phyloP scores from a whole-genome alignment of 2,113 vertebrate genomes.

The Thalassarche chlororhynchos region DNA sequence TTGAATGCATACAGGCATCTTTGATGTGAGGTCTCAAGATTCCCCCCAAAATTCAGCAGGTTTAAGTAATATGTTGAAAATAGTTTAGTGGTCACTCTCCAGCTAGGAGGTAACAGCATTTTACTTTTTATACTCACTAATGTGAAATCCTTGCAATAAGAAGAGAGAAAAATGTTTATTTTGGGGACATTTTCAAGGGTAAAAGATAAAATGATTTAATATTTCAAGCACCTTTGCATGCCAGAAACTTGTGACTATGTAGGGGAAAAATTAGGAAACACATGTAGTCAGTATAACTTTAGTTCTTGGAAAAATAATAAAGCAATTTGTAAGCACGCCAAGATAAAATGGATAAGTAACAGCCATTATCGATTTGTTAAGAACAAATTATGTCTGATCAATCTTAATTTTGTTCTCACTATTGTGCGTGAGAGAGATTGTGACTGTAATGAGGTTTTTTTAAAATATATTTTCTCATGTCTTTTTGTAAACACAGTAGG shows the following conservation, averaged over 20 bases:
- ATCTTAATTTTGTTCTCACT: neutral
- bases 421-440: neutral
- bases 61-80: neutral
- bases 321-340: neutral
- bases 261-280: neutral
- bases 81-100: neutral
- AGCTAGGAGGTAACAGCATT: neutral
- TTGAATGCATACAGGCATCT: neutral
- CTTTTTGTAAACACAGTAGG: neutral
- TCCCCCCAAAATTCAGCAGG: neutral
- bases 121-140: neutral
- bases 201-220: neutral
- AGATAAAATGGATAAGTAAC: neutral
- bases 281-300: neutral
- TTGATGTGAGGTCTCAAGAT: neutral
- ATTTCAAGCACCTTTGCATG: neutral
- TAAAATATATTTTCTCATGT: neutral
- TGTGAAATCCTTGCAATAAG: neutral
- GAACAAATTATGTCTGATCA: neutral
- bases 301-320: neutral
- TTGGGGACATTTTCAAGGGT: neutral
- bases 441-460: neutral
- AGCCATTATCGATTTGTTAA: neutral
- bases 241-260: neutral
- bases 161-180: neutral